Base-by-base conservation (phyloP, 2,888 invertebrate species). In the Drosophila subquinaria region DNA sequence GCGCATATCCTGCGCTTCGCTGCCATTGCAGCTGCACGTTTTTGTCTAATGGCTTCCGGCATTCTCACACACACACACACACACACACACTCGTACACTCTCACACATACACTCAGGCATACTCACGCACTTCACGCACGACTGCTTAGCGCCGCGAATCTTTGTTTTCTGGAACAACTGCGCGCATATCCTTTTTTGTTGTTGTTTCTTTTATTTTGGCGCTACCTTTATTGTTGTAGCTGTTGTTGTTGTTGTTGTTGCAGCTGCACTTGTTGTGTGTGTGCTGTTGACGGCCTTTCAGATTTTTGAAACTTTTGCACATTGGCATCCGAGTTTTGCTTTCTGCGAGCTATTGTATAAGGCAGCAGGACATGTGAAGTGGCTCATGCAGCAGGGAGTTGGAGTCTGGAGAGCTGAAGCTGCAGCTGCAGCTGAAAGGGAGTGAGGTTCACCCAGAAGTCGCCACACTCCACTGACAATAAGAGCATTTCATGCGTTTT, bases 1-100 rank as follows among this genome's bases (percentile, higher is more conserved):
- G 85, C 89, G 84, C 77, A 88, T 79, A 78, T 87, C 87, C 89
- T 81, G 76, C 38, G 55, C 56, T 51, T 59, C 67, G 72, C 61
- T 62, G 57, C 55, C 52, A 68, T 64, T 81, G 76, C 76, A 80
- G 64, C 82, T 84, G 84, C 82, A 79, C 82, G 82, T 84, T 84
- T 87, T 86, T 84, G 82, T 88, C 86, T 87, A 89, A 89, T 89
- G 85, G 89, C 72, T 87, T 86, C 89, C 86, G 89, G 88, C 82
- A 60, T 60, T 60, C 79, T 67, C 33, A 45, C 79, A 65, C 33
- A 45, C 47, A 47, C 38, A 30, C 51, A 36, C 11, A 35, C 52
- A 20, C 36, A 59, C 17, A 52, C 51, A 52, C 55, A 23, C 53
- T n/a, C n/a, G n/a, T n/a, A n/a, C n/a, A n/a, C n/a, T n/a, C n/a